Evolutionary conservation across 2,113 vertebrate genomes (phyloP), one percentile per base, ranked within the genome.

Genomic region (Anseranas semipalmata): DNA sequence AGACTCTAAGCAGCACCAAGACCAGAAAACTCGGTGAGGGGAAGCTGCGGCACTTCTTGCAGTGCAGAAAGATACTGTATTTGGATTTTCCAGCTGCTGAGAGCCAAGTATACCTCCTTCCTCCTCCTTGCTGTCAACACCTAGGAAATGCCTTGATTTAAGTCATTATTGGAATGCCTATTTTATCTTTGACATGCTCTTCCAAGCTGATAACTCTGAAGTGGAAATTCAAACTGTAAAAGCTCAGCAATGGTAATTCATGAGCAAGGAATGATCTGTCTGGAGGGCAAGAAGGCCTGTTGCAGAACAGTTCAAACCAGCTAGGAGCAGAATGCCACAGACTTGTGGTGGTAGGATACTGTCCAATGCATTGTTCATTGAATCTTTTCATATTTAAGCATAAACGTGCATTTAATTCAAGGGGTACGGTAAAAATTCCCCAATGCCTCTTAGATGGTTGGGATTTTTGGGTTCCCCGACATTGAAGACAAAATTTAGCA

Each of bases 91-190:
- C 90, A 96, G 90, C 75, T 95, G 85, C 90, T 76, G 85, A 68
- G 67, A 94, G 80, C 80, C 93, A 95, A 90, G 80, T 72, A 88
- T 90, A 71, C 78, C 60, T 96, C 91, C 77, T 80, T 76, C 87
- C 94, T 96, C 78, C 89, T 91, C 85, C 92, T 96, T 67, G 86
- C 87, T 95, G 87, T 96, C 92, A 96, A 93, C 95, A 73, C 78
- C 85, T 91, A 62, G 82, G 59, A 77, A 86, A 85, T 90, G 95
- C 30, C 79, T 86, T 24, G 7, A 63, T 63, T 85, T 62, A 68
- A 90, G 75, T 60, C 85, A 59, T 35, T 58, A 66, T 58, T 37
- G 46, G 45, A 37, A 65, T 46, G 75, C 19, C n/a, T 77, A 82
- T 93, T 95, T 94, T 88, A 86, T 94, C 79, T 90, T 48, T 82